Conservation (phyloP, 2,113 vertebrate species). For the Calonectris borealis region DNA sequence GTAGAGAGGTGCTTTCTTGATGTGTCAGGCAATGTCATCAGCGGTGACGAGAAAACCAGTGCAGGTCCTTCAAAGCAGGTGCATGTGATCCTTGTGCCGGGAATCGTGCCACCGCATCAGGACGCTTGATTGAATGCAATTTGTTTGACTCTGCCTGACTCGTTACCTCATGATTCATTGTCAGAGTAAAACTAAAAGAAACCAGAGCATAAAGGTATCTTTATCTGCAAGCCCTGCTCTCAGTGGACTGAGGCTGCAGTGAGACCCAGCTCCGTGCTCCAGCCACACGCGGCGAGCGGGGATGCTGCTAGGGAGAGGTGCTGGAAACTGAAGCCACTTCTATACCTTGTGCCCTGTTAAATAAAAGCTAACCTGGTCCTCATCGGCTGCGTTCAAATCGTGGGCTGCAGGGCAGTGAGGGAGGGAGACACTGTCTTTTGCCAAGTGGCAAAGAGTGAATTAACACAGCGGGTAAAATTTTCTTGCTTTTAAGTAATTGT, state of each 20-base stretch:
- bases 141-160: neutral
- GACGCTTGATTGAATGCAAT: neutral
- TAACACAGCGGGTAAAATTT: neutral
- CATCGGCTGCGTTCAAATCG: neutral
- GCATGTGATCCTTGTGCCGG: neutral
- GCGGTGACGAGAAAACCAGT: fast-evolving
- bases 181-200: neutral
- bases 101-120: fast-evolving
- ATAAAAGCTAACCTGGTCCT: neutral
- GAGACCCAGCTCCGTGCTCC: neutral
- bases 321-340: neutral
- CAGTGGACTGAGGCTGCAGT: fast-evolving
- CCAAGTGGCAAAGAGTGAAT: conserved; percentile 10
- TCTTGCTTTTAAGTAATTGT: conserved; percentile 12
- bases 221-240: neutral
- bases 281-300: fast-evolving
- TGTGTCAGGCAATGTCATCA: neutral
- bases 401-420: neutral
- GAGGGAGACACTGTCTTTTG: neutral
- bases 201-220: neutral
- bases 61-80: neutral
- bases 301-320: neutral
- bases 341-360: neutral
- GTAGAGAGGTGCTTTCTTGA: neutral
- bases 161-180: neutral